Base-by-base conservation (phyloP, 2,888 invertebrate genomes). In the Helleia helle region DNA sequence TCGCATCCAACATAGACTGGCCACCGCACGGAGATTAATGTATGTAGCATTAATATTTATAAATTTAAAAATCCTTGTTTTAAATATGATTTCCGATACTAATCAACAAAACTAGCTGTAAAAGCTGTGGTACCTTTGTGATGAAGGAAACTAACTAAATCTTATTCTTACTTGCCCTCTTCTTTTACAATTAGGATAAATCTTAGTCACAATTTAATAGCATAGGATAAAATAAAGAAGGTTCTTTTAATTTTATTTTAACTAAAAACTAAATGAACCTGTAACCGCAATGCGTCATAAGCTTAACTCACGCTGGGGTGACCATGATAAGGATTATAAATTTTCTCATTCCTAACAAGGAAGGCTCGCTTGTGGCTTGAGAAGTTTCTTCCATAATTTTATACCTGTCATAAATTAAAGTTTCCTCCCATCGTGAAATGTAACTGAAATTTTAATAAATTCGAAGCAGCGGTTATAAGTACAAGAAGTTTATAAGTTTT, bases 221-320 rank as follows among this genome's bases (percentile, higher is more conserved):
- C 18, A 11, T 36, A n/a, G n/a, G n/a, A n/a, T n/a, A n/a, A n/a
- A n/a, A n/a, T n/a, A 9, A 6, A 38, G 17, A 27, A 24, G 18
- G 38, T 29, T 28, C 7, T 38, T 30, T 43, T 44, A 43, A 48
- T 44, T 46, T 29, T 28, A 7, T 38, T 30, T 43, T 44, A 43
- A 48, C 44, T 46, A 30, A 15, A 30, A 15, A 15, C 15, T 1
- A 30, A 15, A 15, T 34, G 25, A 43, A 39, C 37, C 27, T 36
- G 27, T 46, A 48, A 49, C 52, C 51, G 52, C 52, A 52, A 48
- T 52, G 52, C 52, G 52, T 52, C 52, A 51, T 51, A 46, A 15
- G 30, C 15, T 8, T 30, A 15, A 30, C 29, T 29, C 8, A 14
- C n/a, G 8, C 15, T 30, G 4, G 30, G 30, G 15, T 34, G 12